phyloP scores from a whole-genome alignment of 1,140 invertebrate genomes.

The Aethina tumida region DNA sequence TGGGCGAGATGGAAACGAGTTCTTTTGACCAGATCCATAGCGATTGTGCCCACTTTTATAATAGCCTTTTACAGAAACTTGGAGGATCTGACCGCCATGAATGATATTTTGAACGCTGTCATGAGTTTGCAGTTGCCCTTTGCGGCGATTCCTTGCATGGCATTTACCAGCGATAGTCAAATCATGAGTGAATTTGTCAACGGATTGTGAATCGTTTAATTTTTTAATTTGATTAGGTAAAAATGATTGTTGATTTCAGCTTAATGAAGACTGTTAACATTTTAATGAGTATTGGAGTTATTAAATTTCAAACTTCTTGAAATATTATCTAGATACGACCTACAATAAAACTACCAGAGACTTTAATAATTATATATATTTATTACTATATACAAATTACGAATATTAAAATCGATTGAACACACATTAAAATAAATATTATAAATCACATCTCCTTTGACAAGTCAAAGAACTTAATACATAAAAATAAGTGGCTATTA shows the following conservation, averaged over 20 bases:
- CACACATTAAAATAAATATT: no score
- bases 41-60: slow-evolving; percentile 81
- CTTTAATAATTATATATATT: no score
- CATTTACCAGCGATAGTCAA: slow-evolving; percentile 68
- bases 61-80: slow-evolving; percentile 67
- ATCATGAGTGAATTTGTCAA: slow-evolving; percentile 82
- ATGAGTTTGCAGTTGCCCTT: slow-evolving; percentile 81
- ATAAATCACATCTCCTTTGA: no score
- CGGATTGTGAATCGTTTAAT: slow-evolving; percentile 58
- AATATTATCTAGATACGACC: no score
- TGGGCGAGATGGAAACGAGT: slow-evolving; percentile 87
- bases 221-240: not conserved
- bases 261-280: no score
- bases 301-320: slow-evolving; percentile 76
- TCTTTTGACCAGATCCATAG: slow-evolving; percentile 73
- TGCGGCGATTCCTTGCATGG: slow-evolving; percentile 75
- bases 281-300: slow-evolving; percentile 61
- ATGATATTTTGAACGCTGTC: slow-evolving; percentile 82
- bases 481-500: no score
- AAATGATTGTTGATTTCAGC: slow-evolving; percentile 5
- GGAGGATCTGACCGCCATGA: slow-evolving; percentile 70
- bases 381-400: no score
- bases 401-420: no score
- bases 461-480: no score
- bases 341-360: no score